Base-by-base conservation (phyloP, 1,140 invertebrate genomes). In the Magallana ariakensis region DNA sequence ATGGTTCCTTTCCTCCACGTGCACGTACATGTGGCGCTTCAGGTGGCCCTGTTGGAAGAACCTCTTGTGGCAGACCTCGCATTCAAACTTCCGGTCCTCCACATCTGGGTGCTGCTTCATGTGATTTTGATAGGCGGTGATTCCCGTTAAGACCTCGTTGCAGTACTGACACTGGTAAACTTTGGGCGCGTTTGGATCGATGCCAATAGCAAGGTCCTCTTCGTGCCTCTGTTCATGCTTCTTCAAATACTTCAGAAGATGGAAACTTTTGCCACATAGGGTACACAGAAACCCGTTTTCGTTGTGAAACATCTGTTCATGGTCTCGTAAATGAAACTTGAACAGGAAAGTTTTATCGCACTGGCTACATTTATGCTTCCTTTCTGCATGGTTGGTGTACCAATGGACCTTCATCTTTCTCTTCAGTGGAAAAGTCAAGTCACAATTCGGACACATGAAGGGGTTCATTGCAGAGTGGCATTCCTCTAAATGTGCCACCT, bases 141-240 rank as follows among this genome's bases (percentile, higher is more conserved):
- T 98, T 6, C 98, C 95, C 0, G 98, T 98, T 93, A 99, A 99
- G 0, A 58, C 55, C 62, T 99, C 94, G 55, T 90, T 91, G 88
- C 94, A 94, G 16, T 91, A 83, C 55, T 89, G 81, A 87, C 94
- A 94, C 10, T 91, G 89, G 86, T 93, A 95, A 0, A 94, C 93
- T 89, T 95, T 95, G 62, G 92, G 93, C 22, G 93, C 94, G 33
- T 75, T 75, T 26, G 66, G 66, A 75, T 75, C 66, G 22, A 75
- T 75, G 22, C 66, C 66, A 33, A 26, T 26, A 16, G 93, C 66
- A 7, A 60, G 11, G 9, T 81, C 54, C 15, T 62, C 80, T 19
- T 86, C 75, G 53, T 86, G 85, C 33, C 85, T 33, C n/a, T 60
- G 46, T 46, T 81, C 75, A 97, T 95, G 96, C 92, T 97, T 96